Conservation (phyloP, 2,888 invertebrate genomes). For the Acrobasis repandana region DNA sequence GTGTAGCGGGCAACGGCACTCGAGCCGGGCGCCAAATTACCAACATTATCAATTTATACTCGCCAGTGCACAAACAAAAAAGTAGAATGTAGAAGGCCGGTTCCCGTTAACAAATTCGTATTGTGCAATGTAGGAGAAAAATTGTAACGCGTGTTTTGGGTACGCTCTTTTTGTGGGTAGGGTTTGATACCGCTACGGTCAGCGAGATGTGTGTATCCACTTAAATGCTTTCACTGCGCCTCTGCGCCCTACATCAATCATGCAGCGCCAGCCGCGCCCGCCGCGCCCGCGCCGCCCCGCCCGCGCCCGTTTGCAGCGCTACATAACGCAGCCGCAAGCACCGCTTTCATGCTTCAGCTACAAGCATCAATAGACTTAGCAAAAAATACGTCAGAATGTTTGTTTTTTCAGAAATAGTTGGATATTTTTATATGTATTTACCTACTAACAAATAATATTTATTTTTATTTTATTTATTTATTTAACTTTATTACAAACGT, state of each 20-base stretch:
- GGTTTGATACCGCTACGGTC: constrained; percentile 70
- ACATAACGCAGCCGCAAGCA: neutral
- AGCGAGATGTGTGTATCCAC: constrained; percentile 55
- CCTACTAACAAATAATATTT: no score
- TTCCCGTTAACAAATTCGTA: constrained; percentile 82
- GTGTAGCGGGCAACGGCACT: constrained; percentile 80
- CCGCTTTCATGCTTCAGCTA: neutral
- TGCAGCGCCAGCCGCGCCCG: constrained; percentile 32
- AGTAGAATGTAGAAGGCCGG: constrained; percentile 76
- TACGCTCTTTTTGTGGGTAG: constrained; percentile 64
- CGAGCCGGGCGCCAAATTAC: constrained; percentile 78
- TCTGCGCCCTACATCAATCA: constrained; percentile 61
- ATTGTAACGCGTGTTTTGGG: constrained; percentile 76
- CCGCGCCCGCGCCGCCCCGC: neutral
- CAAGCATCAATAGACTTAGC: neutral
- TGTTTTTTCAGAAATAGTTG: neutral
- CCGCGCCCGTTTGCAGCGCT: neutral
- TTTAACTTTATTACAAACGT: no score
- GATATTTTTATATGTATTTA: no score
- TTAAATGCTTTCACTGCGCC: constrained; percentile 72
- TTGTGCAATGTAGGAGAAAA: constrained; percentile 82
- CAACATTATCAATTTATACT: constrained; percentile 81
- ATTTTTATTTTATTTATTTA: no score
- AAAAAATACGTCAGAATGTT: neutral
- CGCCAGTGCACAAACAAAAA: constrained; percentile 79